Base-by-base conservation (phyloP, 2,888 invertebrate species). In the Hypselothyrea guttata region DNA sequence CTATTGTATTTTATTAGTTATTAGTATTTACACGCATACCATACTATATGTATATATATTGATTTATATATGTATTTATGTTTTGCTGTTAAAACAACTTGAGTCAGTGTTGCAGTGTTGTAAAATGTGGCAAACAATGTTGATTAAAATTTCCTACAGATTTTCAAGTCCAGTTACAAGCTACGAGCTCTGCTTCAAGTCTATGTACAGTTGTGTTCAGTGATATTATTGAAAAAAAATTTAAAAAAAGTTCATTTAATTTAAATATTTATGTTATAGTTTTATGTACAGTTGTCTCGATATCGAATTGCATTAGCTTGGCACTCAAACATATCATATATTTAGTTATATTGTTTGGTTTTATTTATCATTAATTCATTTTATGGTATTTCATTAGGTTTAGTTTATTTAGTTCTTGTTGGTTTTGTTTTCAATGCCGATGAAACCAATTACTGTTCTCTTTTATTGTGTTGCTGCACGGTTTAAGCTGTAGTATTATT, bases 301-400 rank as follows among this genome's bases (percentile, higher is more conserved):
- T 69, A 64, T 70, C 72, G 64, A 77, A 78, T 84, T 87, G 71
- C 22, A 22, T 85, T 88, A 89, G 88, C 88, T 88, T 88, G 88
- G 88, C 88, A 88, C 88, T 88, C 86, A 88, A 88, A 88, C 75
- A 71, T 81, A 53, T 70, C 47, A 4, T 48, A 52, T 55, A 65
- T 68, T 69, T 58, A 59, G 47, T 71, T 61, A 60, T 69, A 46
- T 53, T 55, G 57, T 42, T 56, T 34, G 2, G 11, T 12, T n/a
- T n/a, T n/a, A n/a, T n/a, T 52, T 59, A 22, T 63, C 53, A 53
- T 61, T 65, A 51, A 44, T 66, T 71, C 15, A 13, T 47, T 27
- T 47, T 47, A 46, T 72, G 62, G 41, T 62, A 54, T 70, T 67
- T 68, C 28, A 15, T 57, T 63, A 7, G 46, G 44, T 45, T 38